phyloP scores from a whole-genome alignment of 2,113 vertebrate species.

The Gnathochromis pfefferi region DNA sequence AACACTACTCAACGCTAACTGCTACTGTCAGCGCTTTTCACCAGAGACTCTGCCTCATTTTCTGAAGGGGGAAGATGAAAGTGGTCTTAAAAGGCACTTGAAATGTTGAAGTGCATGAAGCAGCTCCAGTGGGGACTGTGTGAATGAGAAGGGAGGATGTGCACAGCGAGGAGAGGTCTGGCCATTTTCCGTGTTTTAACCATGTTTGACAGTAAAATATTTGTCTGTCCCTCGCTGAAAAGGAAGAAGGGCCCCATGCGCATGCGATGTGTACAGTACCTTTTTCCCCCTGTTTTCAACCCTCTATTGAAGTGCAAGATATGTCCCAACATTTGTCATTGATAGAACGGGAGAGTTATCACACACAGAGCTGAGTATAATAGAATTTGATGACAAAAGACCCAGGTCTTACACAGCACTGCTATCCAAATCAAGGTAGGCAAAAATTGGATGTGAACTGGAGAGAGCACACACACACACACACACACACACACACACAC shows the following conservation, averaged over 20 bases:
- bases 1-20: conserved; percentile 44
- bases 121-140: conserved; percentile 24
- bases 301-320: not conserved
- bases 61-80: conserved; percentile 63
- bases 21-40: conserved; percentile 60
- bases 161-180: not conserved
- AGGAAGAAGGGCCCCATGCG: not conserved
- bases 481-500: not conserved
- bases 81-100: conserved; percentile 55
- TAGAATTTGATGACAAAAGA: not conserved
- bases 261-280: not conserved
- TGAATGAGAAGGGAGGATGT: conserved; percentile 15
- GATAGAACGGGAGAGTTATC: not conserved
- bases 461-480: not conserved
- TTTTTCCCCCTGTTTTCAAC: not conserved
- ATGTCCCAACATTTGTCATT: not conserved
- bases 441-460: not conserved
- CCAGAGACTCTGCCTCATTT: conserved; percentile 56
- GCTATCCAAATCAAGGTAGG: not conserved
- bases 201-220: conserved; percentile 26
- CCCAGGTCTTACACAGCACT: not conserved
- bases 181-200: conserved; percentile 7
- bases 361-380: not conserved
- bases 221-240: not conserved
- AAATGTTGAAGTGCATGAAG: conserved; percentile 49